These are phyloP conservation scores for Eupithecia inturbata DNA, from an alignment of 2,888 invertebrate genomes.

Conservation along the genomic window DNA sequence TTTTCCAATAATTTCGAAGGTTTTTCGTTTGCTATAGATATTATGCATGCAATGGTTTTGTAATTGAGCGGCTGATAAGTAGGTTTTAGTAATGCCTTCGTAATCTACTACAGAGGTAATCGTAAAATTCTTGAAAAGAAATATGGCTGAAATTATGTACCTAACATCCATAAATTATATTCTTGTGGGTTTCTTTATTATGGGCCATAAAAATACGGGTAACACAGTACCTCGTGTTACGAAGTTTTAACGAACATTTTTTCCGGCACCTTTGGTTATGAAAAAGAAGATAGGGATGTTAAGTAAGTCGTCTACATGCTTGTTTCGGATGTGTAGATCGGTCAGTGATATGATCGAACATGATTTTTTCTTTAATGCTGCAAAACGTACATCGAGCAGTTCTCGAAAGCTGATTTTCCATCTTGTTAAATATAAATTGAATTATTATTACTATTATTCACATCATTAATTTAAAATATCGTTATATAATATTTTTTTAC, in stretches of 20 bases:
- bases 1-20: neutral
- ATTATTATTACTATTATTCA: too few species aligned
- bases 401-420: neutral
- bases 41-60: neutral
- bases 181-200: conserved; percentile 36
- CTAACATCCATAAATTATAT: conserved; percentile 35
- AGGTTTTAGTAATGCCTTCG: neutral
- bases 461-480: too few species aligned
- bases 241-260: conserved; percentile 35
- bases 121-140: conserved; percentile 26
- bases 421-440: too few species aligned
- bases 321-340: neutral
- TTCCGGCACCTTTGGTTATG: conserved; percentile 26
- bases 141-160: conserved; percentile 21
- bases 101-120: neutral
- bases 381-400: neutral
- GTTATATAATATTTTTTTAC: too few species aligned
- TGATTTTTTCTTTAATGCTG: neutral
- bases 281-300: conserved; percentile 9
- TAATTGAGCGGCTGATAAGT: neutral
- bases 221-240: conserved; percentile 32
- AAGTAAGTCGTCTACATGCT: neutral
- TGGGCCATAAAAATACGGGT: conserved; percentile 33
- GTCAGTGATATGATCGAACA: neutral
- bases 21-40: neutral